Base-by-base conservation (phyloP, 2,113 vertebrate species). In the Phalacrocorax pelagicus region DNA sequence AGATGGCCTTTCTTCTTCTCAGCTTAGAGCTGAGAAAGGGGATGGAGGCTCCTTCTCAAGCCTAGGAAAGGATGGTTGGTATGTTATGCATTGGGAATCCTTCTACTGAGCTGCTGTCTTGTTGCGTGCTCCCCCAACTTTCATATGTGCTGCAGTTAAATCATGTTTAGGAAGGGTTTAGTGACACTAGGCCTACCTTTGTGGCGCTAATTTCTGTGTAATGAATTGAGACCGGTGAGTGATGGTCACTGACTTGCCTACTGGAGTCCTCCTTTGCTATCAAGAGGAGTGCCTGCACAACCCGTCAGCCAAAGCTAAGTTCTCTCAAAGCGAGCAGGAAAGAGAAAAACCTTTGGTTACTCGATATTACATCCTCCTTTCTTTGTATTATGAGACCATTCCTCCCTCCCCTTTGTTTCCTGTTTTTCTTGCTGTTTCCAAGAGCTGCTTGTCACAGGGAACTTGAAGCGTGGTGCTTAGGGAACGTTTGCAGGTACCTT, bases 161-260 rank as follows among this genome's bases (percentile, higher is more conserved):
- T 79, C 2, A 0, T 0, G 0, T 22, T 34, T 73, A 38, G 61
- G 94, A 79, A 62, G 52, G 40, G 52, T 4, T 38, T 5, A 3
- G 67, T 42, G 92, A 12, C 34, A 2, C 49, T 0, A 4, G 23
- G 10, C 2, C 52, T 40, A 1, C 36, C n/a, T 62, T 47, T 47
- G 69, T 49, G 67, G n/a, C 34, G 86, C 36, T 79, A 0, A 8
- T 51, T 49, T 2, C n/a, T 36, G 4, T 12, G 38, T 3, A 3
- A 1, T 1, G 38, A 29, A 0, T 2, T 19, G 66, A 18, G 73
- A 2, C 29, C 63, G 11, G 14, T 14, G 58, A 11, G 44, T 12
- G n/a, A 2, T 30, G 52, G 47, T 57, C 63, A 1, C 42, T 30
- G 40, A 5, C 61, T 30, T 12, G 16, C 34, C 61, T 29, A 0